Base-by-base conservation (phyloP, 2,797 vertebrate species). In the Somateria mollissima region DNA sequence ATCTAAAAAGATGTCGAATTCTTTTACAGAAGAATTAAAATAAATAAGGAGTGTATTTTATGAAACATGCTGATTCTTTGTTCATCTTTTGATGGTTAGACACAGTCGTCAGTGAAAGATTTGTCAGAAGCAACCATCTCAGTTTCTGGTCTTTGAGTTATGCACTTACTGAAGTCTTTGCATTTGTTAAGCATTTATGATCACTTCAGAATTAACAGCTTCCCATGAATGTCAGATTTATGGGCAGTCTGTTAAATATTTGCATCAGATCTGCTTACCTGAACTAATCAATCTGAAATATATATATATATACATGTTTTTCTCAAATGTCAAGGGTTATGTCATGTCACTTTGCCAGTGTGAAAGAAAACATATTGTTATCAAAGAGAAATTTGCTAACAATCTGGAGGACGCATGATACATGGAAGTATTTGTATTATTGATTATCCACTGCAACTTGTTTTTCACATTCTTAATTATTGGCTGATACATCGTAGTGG, bases 191-290 rank as follows among this genome's bases (percentile, higher is more conserved):
- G 45, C 41, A 62, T 94, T 95, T 92, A 84, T 71, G 76, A 95
- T 84, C 78, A 78, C 82, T 95, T 94, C 85, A 73, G 94, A 90
- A 96, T 89, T 93, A 94, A 93, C 81, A 82, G 43, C 47, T 95
- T 96, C 94, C 87, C 57, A 51, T 58, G 54, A 82, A 95, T 92
- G 61, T 90, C 92, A 94, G 92, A 94, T 95, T 96, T 95, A 95
- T 87, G 82, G 96, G 91, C 90, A 95, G 92, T 80, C 93, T 96
- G 83, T 92, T 96, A 96, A 93, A 90, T 92, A 90, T 96, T 95
- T 95, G 81, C 96, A 96, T 95, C 92, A 92, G 73, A 94, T 84
- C 66, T 92, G 70, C 57, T 93, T 89, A 93, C 92, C 95, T 94
- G 92, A 96, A 95, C 75, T 88, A 95, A 97, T 95, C 78, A 75